Conservation (phyloP, 2,797 vertebrate genomes). For the Rhynchotus rufescens region DNA sequence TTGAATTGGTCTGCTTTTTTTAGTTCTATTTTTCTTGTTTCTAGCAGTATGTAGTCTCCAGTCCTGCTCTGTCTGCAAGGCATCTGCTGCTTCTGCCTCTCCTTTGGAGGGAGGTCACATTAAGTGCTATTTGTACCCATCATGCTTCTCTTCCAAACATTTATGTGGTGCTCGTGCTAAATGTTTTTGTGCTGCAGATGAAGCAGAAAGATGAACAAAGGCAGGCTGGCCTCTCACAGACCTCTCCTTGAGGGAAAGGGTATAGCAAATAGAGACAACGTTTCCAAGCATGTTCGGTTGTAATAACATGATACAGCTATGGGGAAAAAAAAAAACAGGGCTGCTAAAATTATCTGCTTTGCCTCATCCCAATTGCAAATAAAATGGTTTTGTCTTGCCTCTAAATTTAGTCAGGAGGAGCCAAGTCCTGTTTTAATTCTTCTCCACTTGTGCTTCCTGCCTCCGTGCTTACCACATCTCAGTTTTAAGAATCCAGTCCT, state of each 20-base stretch:
- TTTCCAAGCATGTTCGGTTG: constrained; percentile 3
- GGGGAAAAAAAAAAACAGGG: neutral
- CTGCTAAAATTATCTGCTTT: neutral
- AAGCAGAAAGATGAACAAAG: neutral
- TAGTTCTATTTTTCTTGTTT: neutral
- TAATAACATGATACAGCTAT: neutral
- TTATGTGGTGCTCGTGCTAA: neutral
- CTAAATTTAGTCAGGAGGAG: neutral
- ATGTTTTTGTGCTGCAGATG: neutral
- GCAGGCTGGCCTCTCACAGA: neutral
- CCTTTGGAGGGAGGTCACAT: neutral
- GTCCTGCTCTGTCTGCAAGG: neutral
- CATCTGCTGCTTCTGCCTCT: neutral
- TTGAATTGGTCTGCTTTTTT: neutral
- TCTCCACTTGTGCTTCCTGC: constrained; percentile 60
- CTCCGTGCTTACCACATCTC: constrained; percentile 26
- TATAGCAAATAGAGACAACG: neutral
- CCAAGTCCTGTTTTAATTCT: constrained; percentile 34
- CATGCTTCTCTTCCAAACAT: neutral
- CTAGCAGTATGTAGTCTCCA: neutral
- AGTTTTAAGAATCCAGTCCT: constrained; percentile 38
- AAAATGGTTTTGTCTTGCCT: constrained; percentile 31
- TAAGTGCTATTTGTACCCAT: neutral
- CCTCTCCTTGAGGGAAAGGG: neutral
- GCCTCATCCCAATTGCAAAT: constrained; percentile 6